Conservation (phyloP, 2,797 vertebrate species). For the Peromyscus nudipes region DNA sequence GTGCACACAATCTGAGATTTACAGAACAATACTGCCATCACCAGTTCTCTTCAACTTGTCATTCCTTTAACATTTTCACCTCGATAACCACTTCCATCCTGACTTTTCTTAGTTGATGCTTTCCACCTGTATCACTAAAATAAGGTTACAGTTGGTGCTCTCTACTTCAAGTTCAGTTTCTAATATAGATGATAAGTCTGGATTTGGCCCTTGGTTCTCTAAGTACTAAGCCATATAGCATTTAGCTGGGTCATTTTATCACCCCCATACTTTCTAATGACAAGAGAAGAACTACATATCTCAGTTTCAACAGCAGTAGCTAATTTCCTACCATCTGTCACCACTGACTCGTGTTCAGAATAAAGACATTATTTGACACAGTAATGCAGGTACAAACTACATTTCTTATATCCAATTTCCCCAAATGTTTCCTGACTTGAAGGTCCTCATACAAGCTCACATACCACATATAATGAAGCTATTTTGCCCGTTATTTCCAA, state of each 20-base stretch:
- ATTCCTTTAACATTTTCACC: background rate
- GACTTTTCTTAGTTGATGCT: background rate
- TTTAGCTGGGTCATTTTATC: background rate
- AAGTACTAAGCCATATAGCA: background rate
- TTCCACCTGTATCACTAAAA: conserved; percentile 19
- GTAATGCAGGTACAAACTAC: background rate
- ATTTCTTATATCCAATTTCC: background rate
- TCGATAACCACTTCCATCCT: background rate
- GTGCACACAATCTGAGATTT: background rate
- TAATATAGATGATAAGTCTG: conserved; percentile 28
- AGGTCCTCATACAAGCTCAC: background rate
- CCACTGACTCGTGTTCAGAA: background rate
- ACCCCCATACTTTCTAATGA: background rate
- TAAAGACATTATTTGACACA: background rate
- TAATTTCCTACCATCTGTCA: background rate
- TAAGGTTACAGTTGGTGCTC: background rate
- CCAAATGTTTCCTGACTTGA: background rate
- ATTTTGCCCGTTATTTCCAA: conserved; percentile 23
- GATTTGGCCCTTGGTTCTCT: conserved; percentile 15
- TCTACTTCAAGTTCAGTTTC: background rate
- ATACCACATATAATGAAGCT: background rate
- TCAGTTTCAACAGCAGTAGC: background rate
- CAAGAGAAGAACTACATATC: background rate
- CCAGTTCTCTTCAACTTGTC: conserved; percentile 7
- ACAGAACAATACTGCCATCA: background rate